A percentile compares a stretch with the other conserved stretches of the same genome.
Evolutionary conservation across 2,113 vertebrate genomes (phyloP).

Genomic region (Puntigrus tetrazona): DNA sequence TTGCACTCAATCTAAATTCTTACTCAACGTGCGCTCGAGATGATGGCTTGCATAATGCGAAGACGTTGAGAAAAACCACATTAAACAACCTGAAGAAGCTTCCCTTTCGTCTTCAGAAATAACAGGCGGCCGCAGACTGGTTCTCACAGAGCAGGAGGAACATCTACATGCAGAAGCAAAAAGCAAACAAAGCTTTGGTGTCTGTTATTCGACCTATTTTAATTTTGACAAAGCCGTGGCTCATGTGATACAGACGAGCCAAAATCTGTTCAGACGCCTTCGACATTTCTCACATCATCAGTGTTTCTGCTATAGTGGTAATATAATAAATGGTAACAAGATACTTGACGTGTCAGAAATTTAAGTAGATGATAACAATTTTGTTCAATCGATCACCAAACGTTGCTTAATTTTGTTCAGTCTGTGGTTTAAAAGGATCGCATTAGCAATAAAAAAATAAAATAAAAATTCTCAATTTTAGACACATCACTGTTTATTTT

Average conservation of each 20-base stretch:
- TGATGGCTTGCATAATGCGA: slow-evolving; percentile 18
- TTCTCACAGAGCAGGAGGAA: neutral
- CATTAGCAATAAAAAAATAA: too few relatives aligned
- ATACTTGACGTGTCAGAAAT: too few relatives aligned
- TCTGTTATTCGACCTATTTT: neutral
- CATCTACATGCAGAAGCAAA: neutral
- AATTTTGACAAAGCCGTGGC: neutral
- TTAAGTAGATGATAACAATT: too few relatives aligned
- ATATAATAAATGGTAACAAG: too few relatives aligned
- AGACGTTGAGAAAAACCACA: slow-evolving; percentile 20
- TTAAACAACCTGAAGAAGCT: neutral
- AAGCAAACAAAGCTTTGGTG: neutral
- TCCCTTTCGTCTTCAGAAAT: neutral
- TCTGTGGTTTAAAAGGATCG: too few relatives aligned
- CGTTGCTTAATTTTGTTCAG: too few relatives aligned
- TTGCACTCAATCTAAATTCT: neutral
- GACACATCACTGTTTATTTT: too few relatives aligned
- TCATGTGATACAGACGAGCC: neutral
- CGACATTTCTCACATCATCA: too few relatives aligned
- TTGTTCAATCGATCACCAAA: too few relatives aligned
- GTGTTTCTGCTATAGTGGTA: too few relatives aligned
- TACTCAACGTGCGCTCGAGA: neutral
- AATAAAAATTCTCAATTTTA: too few relatives aligned
- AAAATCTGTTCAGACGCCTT: too few relatives aligned
- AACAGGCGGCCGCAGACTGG: slow-evolving; percentile 5